Evolutionary conservation across 37 sponge, comb jelly and placozoan genomes (phyloP), one percentile per base, ranked within the genome.

Genomic region (Haliclona indistincta): DNA sequence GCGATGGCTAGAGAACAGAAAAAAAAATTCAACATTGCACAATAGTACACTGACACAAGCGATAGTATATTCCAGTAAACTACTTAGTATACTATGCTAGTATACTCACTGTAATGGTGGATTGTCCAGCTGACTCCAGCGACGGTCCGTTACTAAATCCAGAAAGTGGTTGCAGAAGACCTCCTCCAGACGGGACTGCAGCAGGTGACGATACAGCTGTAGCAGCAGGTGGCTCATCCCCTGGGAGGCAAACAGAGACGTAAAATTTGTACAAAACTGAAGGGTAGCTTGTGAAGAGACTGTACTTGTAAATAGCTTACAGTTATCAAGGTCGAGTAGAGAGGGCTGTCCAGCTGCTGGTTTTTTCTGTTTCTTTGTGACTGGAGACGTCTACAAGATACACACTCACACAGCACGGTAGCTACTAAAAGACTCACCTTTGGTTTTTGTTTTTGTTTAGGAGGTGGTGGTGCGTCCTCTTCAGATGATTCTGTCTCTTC

Each of bases 281-380:
- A n/a, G n/a, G n/a, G n/a, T n/a, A n/a, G n/a, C n/a, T n/a, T n/a
- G n/a, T n/a, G n/a, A n/a, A n/a, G n/a, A n/a, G n/a, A n/a, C n/a
- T 13, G 17, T 39, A 22, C 33, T 4, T 22, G 67, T 35, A 2
- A 26, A 28, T 17, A 4, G 55, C 83, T 75, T 44, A 85, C 85
- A 85, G 54, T 77, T 65, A 17, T 85, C 85, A 4, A 85, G 54
- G 25, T 71, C 67, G 13, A 85, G 58, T 19, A 85, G 67, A 41
- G 77, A 83, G 1, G 70, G 33, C 25, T 56, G 68, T 19, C 68
- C 56, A 47, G 10, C 51, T 17, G 51, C 10, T 17, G 51, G 15
- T 15, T 47, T 47, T 15, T 47, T 47, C 15, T 10, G 15, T 47
- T 47, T 47, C 10, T 10, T 47, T 17, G 51, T 47, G n/a, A n/a